These are phyloP conservation scores for Thalassoma bifasciatum DNA, from an alignment of 2,113 vertebrate genomes.

Conservation along the genomic window DNA sequence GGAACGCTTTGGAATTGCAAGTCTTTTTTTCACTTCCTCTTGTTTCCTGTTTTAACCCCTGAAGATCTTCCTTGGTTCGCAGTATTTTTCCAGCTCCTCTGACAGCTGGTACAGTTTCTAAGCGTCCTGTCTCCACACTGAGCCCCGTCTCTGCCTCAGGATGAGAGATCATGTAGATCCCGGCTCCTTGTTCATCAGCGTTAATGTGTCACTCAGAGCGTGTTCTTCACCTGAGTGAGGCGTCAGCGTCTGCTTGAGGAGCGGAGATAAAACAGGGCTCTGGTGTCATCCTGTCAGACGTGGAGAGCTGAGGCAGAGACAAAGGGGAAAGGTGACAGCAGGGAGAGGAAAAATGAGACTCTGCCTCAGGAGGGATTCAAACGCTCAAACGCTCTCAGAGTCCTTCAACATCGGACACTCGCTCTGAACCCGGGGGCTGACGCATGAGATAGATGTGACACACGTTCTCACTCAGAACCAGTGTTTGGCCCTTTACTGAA, in stretches of 20 bases:
- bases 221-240: slow-evolving; percentile 44
- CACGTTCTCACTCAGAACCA: too few relatives aligned
- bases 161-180: background rate
- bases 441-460: background rate
- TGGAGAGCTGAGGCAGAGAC: slow-evolving; percentile 26
- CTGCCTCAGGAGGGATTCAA: slow-evolving; percentile 23
- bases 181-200: slow-evolving; percentile 13
- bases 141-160: background rate
- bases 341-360: slow-evolving; percentile 13
- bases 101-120: background rate
- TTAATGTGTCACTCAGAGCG: slow-evolving; percentile 25
- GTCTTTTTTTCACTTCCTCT: too few relatives aligned
- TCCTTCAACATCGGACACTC: slow-evolving; percentile 3
- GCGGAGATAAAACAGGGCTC: slow-evolving; percentile 58
- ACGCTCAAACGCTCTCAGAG: slow-evolving; percentile 9
- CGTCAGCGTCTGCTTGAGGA: slow-evolving; percentile 42
- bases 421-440: background rate
- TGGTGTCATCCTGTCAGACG: slow-evolving; percentile 52
- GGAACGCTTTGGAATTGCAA: background rate
- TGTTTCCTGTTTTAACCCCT: too few relatives aligned
- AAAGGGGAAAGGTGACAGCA: slow-evolving; percentile 38
- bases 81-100: background rate
- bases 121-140: background rate
- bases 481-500: too few relatives aligned
- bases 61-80: background rate